A percentile compares a stretch with the other conserved stretches of the same genome.
Evolutionary conservation across 2,888 invertebrate genomes (phyloP).

Genomic region (Drosophila falleni): DNA sequence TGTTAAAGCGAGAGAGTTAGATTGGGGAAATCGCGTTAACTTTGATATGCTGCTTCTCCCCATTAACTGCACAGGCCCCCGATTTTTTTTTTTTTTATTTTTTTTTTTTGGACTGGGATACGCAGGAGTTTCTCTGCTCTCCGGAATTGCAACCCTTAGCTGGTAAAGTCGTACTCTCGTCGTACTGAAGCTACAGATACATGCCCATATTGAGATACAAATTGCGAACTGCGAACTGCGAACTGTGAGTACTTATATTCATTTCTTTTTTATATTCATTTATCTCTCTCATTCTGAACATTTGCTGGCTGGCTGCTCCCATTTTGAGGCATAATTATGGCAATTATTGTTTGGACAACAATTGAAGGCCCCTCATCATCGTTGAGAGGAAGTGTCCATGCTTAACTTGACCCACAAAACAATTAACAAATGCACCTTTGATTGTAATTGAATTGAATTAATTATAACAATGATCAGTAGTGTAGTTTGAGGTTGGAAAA

Average conservation of each 20-base stretch:
- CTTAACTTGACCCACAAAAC: conserved; percentile 41
- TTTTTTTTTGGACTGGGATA: conserved; percentile 1
- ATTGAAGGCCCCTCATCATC: conserved; percentile 1
- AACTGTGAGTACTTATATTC: conserved; percentile 5
- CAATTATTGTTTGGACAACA: conserved; percentile 21
- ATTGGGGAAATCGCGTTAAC: conserved; percentile 46
- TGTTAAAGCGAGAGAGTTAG: conserved; percentile 1
- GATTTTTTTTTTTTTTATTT: too few relatives aligned
- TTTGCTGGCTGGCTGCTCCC: conserved; percentile 28
- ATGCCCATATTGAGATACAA: conserved; percentile 47
- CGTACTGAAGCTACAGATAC: conserved; percentile 42
- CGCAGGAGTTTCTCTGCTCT: conserved; percentile 5
- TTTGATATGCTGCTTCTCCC: conserved; percentile 30
- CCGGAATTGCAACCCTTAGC: conserved; percentile 36
- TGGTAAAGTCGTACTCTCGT: conserved; percentile 2
- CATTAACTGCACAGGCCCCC: conserved; percentile 31
- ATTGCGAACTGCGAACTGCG: conserved; percentile 19
- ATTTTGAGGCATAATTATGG: conserved; percentile 28
- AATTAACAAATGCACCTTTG: conserved; percentile 23
- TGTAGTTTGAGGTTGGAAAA: neutral
- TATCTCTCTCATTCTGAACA: conserved; percentile 17
- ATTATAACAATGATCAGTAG: conserved; percentile 54
- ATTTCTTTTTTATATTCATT: neutral
- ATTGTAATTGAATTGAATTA: conserved; percentile 64
- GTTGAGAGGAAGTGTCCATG: neutral